phyloP scores from a whole-genome alignment of 2,113 vertebrate genomes.

The Osmerus eperlanus region DNA sequence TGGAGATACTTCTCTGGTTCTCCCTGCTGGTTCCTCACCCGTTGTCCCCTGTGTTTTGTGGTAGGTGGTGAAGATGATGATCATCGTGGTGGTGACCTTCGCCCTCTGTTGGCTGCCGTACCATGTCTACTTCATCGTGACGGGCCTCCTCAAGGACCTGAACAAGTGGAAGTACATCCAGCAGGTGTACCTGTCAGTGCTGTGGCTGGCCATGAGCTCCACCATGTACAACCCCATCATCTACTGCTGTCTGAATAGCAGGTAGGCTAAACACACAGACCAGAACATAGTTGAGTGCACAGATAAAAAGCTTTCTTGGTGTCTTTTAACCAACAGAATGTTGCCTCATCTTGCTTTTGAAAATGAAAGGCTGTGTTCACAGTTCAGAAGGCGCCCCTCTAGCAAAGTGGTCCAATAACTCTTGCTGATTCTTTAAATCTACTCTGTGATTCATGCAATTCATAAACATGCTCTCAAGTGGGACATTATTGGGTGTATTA shows the following conservation, averaged over 20 bases:
- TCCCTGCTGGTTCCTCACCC: background rate
- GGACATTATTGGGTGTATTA: no score
- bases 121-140: constrained; percentile 91
- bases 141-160: constrained; percentile 80
- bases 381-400: no score
- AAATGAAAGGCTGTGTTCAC: no score
- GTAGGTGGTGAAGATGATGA: constrained; percentile 99
- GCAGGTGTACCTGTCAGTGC: constrained; percentile 90
- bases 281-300: background rate
- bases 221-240: constrained; percentile 99
- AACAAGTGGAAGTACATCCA: constrained; percentile 91
- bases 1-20: background rate
- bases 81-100: constrained; percentile 94
- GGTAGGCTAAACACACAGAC: constrained; percentile 67
- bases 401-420: no score
- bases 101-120: constrained; percentile 97
- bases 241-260: constrained; percentile 97
- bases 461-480: no score
- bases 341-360: no score
- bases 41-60: constrained; percentile 16
- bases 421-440: no score
- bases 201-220: constrained; percentile 98
- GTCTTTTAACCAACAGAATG: no score
- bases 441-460: no score
- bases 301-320: no score